Evolutionary conservation across 2,888 invertebrate genomes (phyloP), one percentile per base, ranked within the genome.

Genomic region (Rugalucina vietnamica): DNA sequence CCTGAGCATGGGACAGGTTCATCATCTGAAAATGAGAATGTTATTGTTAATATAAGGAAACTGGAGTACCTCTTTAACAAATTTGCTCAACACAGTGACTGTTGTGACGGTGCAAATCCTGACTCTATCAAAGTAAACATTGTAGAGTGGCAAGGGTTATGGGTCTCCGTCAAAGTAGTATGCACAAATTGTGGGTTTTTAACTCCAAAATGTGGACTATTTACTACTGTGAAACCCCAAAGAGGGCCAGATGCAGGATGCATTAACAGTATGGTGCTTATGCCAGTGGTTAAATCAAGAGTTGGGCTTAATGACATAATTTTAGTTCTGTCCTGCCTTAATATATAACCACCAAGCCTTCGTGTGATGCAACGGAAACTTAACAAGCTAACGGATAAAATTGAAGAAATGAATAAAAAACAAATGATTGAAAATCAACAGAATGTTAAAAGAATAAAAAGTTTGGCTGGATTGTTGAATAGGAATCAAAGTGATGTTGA

Each of bases 71-170:
- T 65, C 2, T 34, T 65, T 5, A 2, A 18, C 21, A 5, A 32
- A 34, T 65, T 65, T 34, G 32, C 34, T 34, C 60, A 5, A 27
- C 65, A 65, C 34, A 65, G 18, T 18, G n/a, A n/a, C n/a, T n/a
- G n/a, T n/a, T 65, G 32, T 21, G 65, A 65, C 34, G 32, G 27
- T n/a, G 24, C 57, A 10, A 34, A 43, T 14, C 39, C 39, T 14
- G 39, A 5, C 1, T n/a, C 27, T 43, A 5, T 49, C 3, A 29
- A 18, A 24, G 18, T 69, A 21, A 3, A 36, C 21, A 72, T 72
- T 43, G 72, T 49, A 3, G 43, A 74, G 34, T 10, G 74, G n/a
- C 74, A 74, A 29, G 74, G 74, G 29, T 54, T 74, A 32, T 74
- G 74, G 32, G 34, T 50, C 14, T n/a, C 50, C 4, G 74, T 54